Conservation (phyloP, 1,140 invertebrate genomes). For the Phymastichus coffea region DNA sequence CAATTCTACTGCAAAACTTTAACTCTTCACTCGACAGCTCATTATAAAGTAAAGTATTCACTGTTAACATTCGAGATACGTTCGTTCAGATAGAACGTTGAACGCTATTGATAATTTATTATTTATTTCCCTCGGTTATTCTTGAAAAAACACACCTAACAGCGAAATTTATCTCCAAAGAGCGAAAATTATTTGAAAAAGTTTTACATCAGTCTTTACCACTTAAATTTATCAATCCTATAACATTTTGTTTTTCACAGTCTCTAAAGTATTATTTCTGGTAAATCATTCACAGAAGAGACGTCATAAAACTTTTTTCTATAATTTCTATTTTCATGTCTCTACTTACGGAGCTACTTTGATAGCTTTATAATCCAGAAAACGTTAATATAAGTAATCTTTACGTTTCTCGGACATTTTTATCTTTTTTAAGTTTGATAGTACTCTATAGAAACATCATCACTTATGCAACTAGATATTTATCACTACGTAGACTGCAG, state of each 20-base stretch:
- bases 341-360: background rate
- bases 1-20: background rate
- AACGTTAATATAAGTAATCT: background rate
- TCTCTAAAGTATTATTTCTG: background rate
- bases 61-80: background rate
- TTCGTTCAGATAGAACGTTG: no score
- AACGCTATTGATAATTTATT: background rate
- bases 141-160: no score
- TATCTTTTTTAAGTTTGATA: slow-evolving; percentile 5
- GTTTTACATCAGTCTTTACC: background rate
- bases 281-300: background rate
- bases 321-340: slow-evolving; percentile 1
- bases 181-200: slow-evolving; percentile 5
- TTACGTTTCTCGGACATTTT: background rate
- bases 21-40: background rate
- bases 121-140: background rate
- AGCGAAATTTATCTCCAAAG: no score
- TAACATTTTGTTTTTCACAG: background rate
- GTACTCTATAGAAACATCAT: slow-evolving; percentile 18
- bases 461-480: slow-evolving; percentile 22
- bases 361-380: background rate
- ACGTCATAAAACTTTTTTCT: background rate
- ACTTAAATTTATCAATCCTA: background rate
- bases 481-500: background rate
- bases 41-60: slow-evolving; percentile 9